These are phyloP conservation scores for Pyrrhia umbra DNA, from an alignment of 2,888 invertebrate genomes.

Conservation along the genomic window DNA sequence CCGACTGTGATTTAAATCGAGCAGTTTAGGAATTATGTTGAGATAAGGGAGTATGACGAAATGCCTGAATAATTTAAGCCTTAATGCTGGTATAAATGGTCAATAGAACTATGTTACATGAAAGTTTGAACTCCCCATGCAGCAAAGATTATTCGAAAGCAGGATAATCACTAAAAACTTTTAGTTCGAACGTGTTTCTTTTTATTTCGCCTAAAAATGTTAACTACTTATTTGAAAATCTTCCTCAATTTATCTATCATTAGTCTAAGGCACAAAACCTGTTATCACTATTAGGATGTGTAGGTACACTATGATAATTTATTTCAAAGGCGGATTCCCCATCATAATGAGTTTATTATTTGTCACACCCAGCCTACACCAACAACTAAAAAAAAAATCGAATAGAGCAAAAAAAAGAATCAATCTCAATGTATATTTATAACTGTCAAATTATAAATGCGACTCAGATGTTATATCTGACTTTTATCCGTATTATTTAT, in stretches of 20 bases:
- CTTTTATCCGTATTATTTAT: conserved; percentile 64
- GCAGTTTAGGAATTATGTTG: conserved; percentile 57
- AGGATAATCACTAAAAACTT: neutral
- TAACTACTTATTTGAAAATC: too few species aligned
- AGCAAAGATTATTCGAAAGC: neutral
- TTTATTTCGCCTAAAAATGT: too few species aligned
- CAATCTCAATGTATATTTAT: conserved; percentile 61
- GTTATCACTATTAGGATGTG: too few species aligned
- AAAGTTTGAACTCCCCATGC: conserved; percentile 26
- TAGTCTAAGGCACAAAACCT: too few species aligned
- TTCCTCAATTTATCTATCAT: too few species aligned
- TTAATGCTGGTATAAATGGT: conserved; percentile 28
- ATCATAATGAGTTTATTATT: conserved; percentile 4
- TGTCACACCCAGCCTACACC: conserved; percentile 1
- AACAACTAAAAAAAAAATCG: conserved; percentile 41
- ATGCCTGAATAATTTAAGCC: conserved; percentile 47
- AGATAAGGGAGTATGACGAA: conserved; percentile 58
- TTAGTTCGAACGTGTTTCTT: too few species aligned
- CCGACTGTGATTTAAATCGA: conserved; percentile 48
- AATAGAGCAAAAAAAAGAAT: conserved; percentile 41
- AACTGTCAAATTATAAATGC: conserved; percentile 59
- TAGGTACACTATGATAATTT: too few species aligned
- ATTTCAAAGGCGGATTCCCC: neutral
- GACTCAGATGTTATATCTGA: conserved; percentile 55
- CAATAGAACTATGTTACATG: conserved; percentile 27